phyloP scores from a whole-genome alignment of 1,140 invertebrate species.

The Wasmannia auropunctata region DNA sequence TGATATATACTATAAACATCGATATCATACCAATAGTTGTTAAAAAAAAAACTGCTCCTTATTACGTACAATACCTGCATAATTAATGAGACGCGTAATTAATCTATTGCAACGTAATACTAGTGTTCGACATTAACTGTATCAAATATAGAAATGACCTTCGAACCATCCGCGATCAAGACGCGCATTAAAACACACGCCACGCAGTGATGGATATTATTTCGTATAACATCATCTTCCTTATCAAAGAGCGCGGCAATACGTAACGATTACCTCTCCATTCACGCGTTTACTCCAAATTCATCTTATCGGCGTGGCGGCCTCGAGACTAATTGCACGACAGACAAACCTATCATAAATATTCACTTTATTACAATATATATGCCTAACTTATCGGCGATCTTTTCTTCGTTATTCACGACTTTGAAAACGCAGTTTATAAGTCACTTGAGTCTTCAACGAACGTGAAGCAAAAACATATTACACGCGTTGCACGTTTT shows the following conservation, averaged over 20 bases:
- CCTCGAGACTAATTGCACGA: not conserved
- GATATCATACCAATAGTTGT: not conserved
- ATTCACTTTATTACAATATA: not conserved
- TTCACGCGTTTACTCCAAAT: conserved; percentile 21
- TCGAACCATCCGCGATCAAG: not conserved
- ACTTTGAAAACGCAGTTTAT: not conserved
- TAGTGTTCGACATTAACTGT: not conserved
- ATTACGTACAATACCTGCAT: not conserved
- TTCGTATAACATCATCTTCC: not conserved
- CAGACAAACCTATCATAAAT: not conserved
- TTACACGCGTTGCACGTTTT: not conserved
- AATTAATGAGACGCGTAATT: not conserved
- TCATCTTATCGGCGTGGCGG: not conserved
- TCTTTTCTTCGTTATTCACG: not conserved
- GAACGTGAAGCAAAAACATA: not conserved
- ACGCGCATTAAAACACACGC: not conserved
- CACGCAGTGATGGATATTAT: not conserved
- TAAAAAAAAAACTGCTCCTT: no score
- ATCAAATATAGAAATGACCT: conserved; percentile 29
- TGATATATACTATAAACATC: not conserved
- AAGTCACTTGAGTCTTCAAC: not conserved
- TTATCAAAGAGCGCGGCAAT: not conserved
- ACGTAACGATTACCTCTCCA: not conserved
- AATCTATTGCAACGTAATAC: not conserved
- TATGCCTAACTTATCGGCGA: not conserved